A percentile compares a stretch with the other conserved stretches of the same genome.
These are phyloP conservation scores for Porites evermanni DNA, from an alignment of 92 coral and sea anemone species.

Conservation along the genomic window DNA sequence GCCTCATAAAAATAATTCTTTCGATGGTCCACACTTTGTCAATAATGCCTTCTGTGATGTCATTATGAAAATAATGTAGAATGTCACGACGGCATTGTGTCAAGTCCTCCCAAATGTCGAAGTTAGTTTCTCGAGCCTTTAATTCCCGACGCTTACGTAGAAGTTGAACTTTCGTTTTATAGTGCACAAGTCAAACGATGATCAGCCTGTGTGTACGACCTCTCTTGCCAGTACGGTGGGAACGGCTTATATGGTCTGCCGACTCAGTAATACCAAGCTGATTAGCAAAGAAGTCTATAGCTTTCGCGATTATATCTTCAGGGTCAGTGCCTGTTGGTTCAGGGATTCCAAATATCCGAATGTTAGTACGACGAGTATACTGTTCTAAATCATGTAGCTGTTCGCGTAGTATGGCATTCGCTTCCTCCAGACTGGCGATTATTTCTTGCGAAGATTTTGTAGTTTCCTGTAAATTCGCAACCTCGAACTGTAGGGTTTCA, in stretches of 20 bases:
- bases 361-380: constrained; percentile 35
- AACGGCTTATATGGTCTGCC: constrained; percentile 40
- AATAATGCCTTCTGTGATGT: too few species aligned
- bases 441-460: too few species aligned
- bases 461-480: too few species aligned
- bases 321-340: constrained; percentile 40
- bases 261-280: constrained; percentile 42
- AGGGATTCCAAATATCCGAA: constrained; percentile 36
- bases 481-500: too few species aligned
- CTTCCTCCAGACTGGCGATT: too few species aligned
- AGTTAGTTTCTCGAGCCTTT: constrained; percentile 17
- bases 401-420: constrained; percentile 13
- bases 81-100: not conserved
- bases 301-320: constrained; percentile 18
- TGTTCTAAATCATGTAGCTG: constrained; percentile 20
- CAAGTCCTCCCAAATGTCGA: constrained; percentile 27
- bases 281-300: constrained; percentile 27
- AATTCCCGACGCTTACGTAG: not conserved
- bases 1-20: too few species aligned
- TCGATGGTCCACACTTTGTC: too few species aligned
- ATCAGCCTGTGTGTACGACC: too few species aligned
- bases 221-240: constrained; percentile 1
- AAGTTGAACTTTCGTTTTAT: constrained; percentile 41
- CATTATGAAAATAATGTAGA: too few species aligned
- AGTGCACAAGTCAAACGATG: not conserved